Conservation (phyloP, 1,140 invertebrate species). For the Eueides isabella region DNA sequence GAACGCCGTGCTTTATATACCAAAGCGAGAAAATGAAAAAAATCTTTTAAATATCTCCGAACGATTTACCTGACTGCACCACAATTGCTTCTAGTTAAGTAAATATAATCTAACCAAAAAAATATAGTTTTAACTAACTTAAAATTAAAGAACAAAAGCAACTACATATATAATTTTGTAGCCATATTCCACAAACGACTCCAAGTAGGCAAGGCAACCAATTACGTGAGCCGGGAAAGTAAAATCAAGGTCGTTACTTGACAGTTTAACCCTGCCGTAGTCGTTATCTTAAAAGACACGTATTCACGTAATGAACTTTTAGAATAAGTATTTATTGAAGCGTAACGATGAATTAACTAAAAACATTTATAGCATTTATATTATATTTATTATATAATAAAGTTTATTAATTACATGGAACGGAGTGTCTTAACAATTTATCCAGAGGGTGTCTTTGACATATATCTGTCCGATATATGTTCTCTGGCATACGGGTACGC, state of each 20-base stretch:
- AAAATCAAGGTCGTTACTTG: constrained; percentile 40
- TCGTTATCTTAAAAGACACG: constrained; percentile 24
- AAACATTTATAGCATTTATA: not conserved
- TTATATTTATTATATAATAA: too few species aligned
- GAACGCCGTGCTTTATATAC: too few species aligned
- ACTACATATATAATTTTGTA: constrained; percentile 25
- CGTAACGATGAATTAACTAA: constrained; percentile 1
- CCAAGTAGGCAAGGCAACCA: constrained; percentile 37
- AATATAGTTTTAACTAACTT: not conserved
- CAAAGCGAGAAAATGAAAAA: too few species aligned
- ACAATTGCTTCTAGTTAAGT: too few species aligned
- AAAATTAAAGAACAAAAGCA: not conserved
- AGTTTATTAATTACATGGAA: too few species aligned
- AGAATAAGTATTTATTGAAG: constrained; percentile 6
- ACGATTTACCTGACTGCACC: too few species aligned
- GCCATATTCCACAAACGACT: constrained; percentile 20
- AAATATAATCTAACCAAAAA: not conserved
- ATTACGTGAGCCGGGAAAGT: constrained; percentile 40
- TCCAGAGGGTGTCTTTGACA: too few species aligned
- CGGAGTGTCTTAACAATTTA: too few species aligned
- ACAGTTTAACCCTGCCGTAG: constrained; percentile 33
- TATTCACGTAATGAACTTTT: constrained; percentile 15
- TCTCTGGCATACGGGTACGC: too few species aligned
- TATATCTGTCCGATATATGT: too few species aligned
- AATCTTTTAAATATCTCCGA: too few species aligned